Percentiles rank a stretch among this genome's conserved stretches.
Evolutionary conservation across 2,797 vertebrate genomes (phyloP).

Genomic region (Sebastes baramenuke): DNA sequence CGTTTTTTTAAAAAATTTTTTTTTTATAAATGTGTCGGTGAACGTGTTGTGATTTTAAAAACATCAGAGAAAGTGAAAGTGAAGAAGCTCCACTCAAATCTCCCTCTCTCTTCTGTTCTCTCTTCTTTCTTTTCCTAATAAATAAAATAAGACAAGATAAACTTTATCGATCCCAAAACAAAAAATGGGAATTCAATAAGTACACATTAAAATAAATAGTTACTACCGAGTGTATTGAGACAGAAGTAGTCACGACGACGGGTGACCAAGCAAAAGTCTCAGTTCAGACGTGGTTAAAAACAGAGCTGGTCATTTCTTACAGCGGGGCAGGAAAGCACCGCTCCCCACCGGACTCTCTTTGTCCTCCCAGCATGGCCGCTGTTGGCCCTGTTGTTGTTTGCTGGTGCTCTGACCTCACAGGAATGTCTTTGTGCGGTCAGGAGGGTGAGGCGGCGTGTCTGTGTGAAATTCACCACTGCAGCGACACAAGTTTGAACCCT

Average conservation of each 20-base stretch:
- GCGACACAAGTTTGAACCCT: conserved; percentile 40
- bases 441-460: conserved; percentile 5
- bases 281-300: not conserved
- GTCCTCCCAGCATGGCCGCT: conserved; percentile 20
- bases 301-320: not conserved
- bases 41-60: conserved; percentile 14
- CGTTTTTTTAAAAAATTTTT: not conserved
- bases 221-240: not conserved
- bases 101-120: too few species aligned
- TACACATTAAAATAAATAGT: not conserved
- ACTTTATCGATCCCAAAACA: not conserved
- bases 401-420: conserved; percentile 37
- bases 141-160: not conserved
- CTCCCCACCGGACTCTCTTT: not conserved
- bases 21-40: not conserved
- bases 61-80: conserved; percentile 45
- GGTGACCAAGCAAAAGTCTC: not conserved
- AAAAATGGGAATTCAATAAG: not conserved
- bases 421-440: conserved; percentile 49
- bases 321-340: not conserved
- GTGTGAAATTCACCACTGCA: conserved; percentile 70
- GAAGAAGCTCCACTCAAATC: not conserved
- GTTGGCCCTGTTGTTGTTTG: not conserved
- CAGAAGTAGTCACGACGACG: not conserved
- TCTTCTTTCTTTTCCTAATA: not conserved